Conservation (phyloP, 2,797 vertebrate genomes). For the Takifugu rubripes region DNA sequence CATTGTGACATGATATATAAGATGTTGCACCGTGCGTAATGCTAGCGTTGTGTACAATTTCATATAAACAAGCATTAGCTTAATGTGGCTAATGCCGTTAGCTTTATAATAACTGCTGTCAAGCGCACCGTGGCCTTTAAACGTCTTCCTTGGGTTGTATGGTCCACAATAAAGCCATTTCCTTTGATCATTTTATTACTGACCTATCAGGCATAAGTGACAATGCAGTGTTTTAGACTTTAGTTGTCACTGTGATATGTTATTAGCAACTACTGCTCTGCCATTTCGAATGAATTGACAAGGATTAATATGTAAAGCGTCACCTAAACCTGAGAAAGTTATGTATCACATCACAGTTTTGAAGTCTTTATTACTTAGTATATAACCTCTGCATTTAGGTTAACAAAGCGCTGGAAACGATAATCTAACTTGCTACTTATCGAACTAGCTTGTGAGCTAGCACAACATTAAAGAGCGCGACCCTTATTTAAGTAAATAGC, state of each 20-base stretch:
- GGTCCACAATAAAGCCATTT: too few relatives aligned
- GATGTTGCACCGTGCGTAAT: neutral
- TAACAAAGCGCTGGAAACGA: too few relatives aligned
- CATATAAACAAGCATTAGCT: slow-evolving; percentile 45
- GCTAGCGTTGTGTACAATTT: neutral
- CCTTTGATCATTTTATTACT: too few relatives aligned
- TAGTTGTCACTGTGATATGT: too few relatives aligned
- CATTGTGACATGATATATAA: too few relatives aligned
- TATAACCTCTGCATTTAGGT: slow-evolving; percentile 14
- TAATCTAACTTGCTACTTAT: slow-evolving; percentile 4
- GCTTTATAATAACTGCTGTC: slow-evolving; percentile 2
- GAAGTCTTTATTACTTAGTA: neutral
- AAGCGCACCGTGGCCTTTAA: neutral
- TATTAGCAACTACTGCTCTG: neutral
- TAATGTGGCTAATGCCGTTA: slow-evolving; percentile 59
- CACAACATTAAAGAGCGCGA: neutral
- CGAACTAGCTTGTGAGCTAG: neutral
- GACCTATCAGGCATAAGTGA: too few relatives aligned
- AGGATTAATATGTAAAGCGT: rapidly evolving
- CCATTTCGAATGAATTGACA: neutral
- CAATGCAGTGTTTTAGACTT: too few relatives aligned
- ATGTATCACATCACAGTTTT: neutral
- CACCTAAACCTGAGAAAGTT: neutral
- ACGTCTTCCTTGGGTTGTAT: too few relatives aligned
- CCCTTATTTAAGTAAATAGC: neutral